phyloP scores from a whole-genome alignment of 2,113 vertebrate species.

The Pachyramphus minor region DNA sequence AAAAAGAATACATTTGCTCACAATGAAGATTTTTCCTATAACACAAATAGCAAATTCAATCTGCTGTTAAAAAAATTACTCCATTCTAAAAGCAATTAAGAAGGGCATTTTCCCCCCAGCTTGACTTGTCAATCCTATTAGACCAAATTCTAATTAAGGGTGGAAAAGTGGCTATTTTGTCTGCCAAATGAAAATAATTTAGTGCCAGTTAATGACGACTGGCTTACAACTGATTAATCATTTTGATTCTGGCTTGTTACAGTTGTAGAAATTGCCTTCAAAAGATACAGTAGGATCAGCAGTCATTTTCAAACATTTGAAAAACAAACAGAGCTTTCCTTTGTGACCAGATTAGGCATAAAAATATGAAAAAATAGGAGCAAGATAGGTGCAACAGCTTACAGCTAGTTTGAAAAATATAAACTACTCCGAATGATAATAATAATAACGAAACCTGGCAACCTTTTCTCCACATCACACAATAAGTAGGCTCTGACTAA shows the following conservation, averaged over 20 bases:
- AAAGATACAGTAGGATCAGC: conserved; percentile 36
- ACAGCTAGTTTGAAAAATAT: not conserved
- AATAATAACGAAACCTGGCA: not conserved
- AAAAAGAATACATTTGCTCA: conserved; percentile 23
- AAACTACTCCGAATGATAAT: not conserved
- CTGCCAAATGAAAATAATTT: conserved; percentile 78
- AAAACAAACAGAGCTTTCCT: conserved; percentile 29
- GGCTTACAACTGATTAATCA: conserved; percentile 66
- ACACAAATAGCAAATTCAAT: conserved; percentile 50
- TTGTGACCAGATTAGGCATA: not conserved
- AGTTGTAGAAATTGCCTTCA: conserved; percentile 60
- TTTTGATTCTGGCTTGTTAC: conserved; percentile 66
- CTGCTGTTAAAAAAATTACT: conserved; percentile 55
- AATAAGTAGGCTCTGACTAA: not conserved
- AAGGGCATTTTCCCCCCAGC: conserved; percentile 17
- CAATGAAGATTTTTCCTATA: not conserved
- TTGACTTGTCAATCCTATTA: conserved; percentile 75
- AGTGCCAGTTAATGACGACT: conserved; percentile 69
- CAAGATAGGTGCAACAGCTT: not conserved
- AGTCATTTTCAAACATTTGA: conserved; percentile 27
- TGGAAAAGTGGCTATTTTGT: conserved; percentile 70
- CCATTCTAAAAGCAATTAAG: conserved; percentile 69
- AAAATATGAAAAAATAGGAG: not conserved
- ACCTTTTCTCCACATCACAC: not conserved
- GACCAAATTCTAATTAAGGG: conserved; percentile 72